These are phyloP conservation scores for Drosophila pseudoananassae DNA, from an alignment of 1,140 invertebrate species.

Conservation along the genomic window DNA sequence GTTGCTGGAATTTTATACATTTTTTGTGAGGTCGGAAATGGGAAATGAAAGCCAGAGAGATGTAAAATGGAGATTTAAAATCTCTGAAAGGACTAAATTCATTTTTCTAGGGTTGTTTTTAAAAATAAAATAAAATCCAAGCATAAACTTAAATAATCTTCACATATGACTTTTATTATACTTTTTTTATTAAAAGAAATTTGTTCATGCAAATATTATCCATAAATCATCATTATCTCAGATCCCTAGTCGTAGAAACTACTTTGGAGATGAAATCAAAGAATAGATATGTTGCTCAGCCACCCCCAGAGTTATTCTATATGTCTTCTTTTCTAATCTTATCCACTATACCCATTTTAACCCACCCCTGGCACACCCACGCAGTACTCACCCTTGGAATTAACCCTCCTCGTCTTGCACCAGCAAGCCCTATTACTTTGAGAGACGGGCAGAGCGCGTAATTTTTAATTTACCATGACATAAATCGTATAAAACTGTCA, in stretches of 20 bases:
- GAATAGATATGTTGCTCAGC: constrained; percentile 3
- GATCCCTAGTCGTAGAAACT: constrained; percentile 20
- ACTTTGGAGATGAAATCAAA: constrained; percentile 24
- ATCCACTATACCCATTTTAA: constrained; percentile 13
- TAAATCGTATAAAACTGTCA: constrained; percentile 82
- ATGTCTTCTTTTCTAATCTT: constrained; percentile 53
- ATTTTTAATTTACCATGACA: constrained; percentile 81
- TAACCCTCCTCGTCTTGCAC: constrained; percentile 8
- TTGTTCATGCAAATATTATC: neutral
- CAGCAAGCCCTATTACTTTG: constrained; percentile 16
- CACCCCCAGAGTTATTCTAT: constrained; percentile 13
- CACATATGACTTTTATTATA: neutral
- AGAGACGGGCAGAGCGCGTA: constrained; percentile 58
- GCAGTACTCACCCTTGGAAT: constrained; percentile 9
- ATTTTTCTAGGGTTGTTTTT: constrained; percentile 2
- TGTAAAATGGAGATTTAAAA: constrained; percentile 7
- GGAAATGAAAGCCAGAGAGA: neutral
- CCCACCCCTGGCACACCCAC: neutral
- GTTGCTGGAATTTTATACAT: constrained; percentile 38
- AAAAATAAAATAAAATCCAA: too few species aligned
- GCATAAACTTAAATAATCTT: neutral
- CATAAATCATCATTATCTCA: constrained; percentile 31
- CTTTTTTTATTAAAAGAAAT: neutral
- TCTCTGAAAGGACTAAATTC: constrained; percentile 6
- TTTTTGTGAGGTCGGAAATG: constrained; percentile 17